Evolutionary conservation across 92 coral and sea anemone species (phyloP), one percentile per base, ranked within the genome.

Genomic region (Epizoanthus stellaris): DNA sequence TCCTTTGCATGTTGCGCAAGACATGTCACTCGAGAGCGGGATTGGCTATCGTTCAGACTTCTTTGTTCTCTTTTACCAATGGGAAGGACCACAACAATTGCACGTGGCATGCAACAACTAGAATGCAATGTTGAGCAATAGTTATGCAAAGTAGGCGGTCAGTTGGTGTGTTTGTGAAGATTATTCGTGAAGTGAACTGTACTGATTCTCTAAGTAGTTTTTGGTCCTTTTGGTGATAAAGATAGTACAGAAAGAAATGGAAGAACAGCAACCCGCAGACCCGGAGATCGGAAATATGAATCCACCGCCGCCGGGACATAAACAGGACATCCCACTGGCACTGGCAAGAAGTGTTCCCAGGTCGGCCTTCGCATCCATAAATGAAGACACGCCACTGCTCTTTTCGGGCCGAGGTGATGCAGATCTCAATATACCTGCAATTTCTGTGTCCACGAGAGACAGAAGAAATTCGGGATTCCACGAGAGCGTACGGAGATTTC

Each of bases 401-500:
- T 61, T 40, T 15, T 62, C 82, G 25, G 36, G 52, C 14, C 82
- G 70, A 3, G 57, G 49, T 6, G 70, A 47, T 5, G 52, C 61
- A 42, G 83, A 79, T 42, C 52, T 6, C 6, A 76, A 45, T 7
- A 36, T 76, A 58, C 83, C 71, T 17, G 13, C 83, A 21, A 20
- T 79, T 64, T 62, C 72, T 15, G 10, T 20, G 61, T 63, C 77
- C 25, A 66, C 75, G 13, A 68, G 47, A 6, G 53, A 63, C 43
- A 68, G 86, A 39, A 89, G 68, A 59, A 86, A 66, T 60, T 82
- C 93, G 47, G 85, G 91, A 10, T 75, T 92, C 13, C 86, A 84
- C 38, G 89, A 90, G 84, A 94, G 98, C 82, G 5, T 94, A 47
- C 89, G 91, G 34, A 84, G 73, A 43, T 80, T 94, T 57, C 92